phyloP scores from a whole-genome alignment of 2,888 invertebrate species.

The Himalopsyche tibetana region DNA sequence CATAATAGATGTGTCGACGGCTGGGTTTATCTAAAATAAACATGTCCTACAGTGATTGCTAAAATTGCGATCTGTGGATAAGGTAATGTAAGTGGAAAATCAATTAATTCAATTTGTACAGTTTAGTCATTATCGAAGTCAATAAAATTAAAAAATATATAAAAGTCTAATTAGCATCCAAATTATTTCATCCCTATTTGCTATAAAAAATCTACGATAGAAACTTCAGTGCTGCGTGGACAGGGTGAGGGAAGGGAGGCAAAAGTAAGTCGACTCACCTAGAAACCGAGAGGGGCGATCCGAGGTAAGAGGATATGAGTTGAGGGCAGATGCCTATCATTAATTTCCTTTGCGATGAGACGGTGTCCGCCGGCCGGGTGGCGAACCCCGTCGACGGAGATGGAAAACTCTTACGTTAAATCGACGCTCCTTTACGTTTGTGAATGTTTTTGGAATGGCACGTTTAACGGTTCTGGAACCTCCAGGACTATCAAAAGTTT shows the following conservation, averaged over 20 bases:
- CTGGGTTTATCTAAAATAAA: no score
- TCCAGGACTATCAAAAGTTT: neutral
- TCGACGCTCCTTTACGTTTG: constrained; percentile 52
- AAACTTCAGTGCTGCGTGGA: constrained; percentile 37
- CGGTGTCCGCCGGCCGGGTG: constrained; percentile 57
- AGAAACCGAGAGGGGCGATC: constrained; percentile 33
- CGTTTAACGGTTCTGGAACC: constrained; percentile 28
- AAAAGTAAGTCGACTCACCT: constrained; percentile 33
- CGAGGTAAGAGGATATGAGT: constrained; percentile 62
- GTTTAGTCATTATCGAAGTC: no score
- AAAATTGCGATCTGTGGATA: no score
- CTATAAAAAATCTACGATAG: constrained; percentile 4
- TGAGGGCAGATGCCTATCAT: constrained; percentile 66
- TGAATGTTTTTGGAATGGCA: constrained; percentile 32
- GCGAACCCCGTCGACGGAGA: constrained; percentile 48
- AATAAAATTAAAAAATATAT: no score
- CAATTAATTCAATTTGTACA: no score
- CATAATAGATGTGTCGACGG: no score
- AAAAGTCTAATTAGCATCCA: neutral
- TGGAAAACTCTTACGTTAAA: constrained; percentile 59
- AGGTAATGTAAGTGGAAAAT: no score
- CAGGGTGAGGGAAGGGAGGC: constrained; percentile 22
- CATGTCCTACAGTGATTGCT: no score
- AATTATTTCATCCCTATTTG: neutral
- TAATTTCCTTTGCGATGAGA: constrained; percentile 66